Evolutionary conservation across 2,113 vertebrate genomes (phyloP).

Genomic region (Cavia aperea): DNA sequence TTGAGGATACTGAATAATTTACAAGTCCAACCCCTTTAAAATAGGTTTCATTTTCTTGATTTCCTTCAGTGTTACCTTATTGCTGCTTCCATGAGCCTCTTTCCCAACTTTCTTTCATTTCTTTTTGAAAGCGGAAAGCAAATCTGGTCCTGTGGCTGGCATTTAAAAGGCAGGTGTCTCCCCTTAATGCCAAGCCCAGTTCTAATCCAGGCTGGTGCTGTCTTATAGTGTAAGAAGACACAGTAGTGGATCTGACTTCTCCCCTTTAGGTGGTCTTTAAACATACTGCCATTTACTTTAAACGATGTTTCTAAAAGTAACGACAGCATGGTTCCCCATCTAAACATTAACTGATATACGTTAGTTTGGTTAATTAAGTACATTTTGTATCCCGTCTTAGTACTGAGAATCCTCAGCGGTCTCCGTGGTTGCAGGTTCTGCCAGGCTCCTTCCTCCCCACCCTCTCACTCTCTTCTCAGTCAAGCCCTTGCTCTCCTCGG

Average conservation of each 20-base stretch:
- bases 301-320: background rate
- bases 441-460: background rate
- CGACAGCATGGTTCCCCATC: background rate
- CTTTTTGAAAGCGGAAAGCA: background rate
- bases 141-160: background rate
- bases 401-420: background rate
- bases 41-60: background rate
- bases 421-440: background rate
- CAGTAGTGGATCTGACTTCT: background rate
- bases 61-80: background rate
- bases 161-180: background rate
- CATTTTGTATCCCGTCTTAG: background rate
- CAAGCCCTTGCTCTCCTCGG: background rate
- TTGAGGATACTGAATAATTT: constrained; percentile 13
- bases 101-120: background rate
- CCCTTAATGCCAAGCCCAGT: background rate
- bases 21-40: background rate
- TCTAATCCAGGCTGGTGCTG: background rate
- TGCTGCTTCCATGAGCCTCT: background rate
- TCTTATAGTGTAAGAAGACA: background rate
- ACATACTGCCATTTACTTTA: background rate
- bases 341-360: background rate
- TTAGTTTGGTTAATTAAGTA: background rate
- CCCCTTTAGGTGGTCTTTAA: background rate
- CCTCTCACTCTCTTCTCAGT: fast-evolving